Evolutionary conservation across 2,113 vertebrate genomes (phyloP).

Genomic region (Eulemur macaco): DNA sequence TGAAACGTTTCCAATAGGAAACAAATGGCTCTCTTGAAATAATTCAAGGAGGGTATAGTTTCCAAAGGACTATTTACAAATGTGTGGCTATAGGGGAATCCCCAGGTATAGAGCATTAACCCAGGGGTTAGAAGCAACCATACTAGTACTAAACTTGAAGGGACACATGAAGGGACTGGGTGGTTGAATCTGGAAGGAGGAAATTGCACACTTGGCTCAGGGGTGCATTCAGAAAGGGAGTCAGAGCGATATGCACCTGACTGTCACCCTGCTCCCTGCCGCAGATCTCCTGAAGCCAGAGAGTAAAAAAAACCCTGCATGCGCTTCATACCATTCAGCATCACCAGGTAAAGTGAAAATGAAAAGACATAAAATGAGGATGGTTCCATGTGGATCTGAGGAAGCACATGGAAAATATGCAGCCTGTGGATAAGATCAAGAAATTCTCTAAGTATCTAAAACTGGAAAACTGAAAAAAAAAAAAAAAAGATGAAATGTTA

Average conservation of each 20-base stretch:
- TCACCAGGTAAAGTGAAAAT: not conserved
- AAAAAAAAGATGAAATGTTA: not conserved
- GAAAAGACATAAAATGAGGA: not conserved
- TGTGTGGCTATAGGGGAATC: not conserved
- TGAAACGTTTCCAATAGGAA: not conserved
- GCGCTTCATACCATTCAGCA: not conserved
- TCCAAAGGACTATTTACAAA: not conserved
- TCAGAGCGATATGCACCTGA: not conserved
- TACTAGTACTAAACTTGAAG: not conserved
- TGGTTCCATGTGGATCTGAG: not conserved
- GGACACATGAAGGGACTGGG: not conserved
- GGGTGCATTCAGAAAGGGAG: not conserved
- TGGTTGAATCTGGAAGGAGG: not conserved
- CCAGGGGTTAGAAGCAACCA: not conserved
- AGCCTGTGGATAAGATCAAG: not conserved
- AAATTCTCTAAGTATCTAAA: not conserved
- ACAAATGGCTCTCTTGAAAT: not conserved
- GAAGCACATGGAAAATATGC: not conserved
- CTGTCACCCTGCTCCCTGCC: not conserved
- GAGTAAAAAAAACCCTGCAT: not conserved
- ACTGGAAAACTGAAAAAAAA: not conserved
- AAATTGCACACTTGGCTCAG: not conserved
- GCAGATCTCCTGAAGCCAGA: not conserved
- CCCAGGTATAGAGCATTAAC: not conserved
- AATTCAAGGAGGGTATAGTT: not conserved